A percentile compares a stretch with the other conserved stretches of the same genome.
These are phyloP conservation scores for Oreochromis grahami DNA, from an alignment of 2,797 vertebrate genomes.

Conservation along the genomic window DNA sequence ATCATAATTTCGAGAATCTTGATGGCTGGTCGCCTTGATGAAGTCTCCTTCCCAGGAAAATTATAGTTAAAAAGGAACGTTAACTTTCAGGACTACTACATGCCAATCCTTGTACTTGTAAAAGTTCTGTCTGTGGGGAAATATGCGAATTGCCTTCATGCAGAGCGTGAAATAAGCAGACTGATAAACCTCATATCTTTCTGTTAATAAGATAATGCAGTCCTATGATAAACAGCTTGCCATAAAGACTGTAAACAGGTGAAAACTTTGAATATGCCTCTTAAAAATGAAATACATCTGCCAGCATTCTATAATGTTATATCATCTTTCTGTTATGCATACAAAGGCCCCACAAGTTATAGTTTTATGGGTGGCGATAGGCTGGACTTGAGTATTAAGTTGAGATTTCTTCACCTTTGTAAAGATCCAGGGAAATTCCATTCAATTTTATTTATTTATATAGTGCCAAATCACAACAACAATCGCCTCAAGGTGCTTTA, in stretches of 20 bases:
- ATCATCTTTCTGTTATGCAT: background rate
- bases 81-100: background rate
- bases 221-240: background rate
- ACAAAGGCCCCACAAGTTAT: background rate
- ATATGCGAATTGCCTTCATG: background rate
- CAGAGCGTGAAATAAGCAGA: background rate
- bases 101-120: background rate
- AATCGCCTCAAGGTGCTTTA: fast-evolving
- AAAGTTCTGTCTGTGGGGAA: background rate
- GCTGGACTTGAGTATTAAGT: background rate
- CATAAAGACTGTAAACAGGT: background rate
- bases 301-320: background rate
- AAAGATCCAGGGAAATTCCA: background rate
- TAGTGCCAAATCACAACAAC: background rate
- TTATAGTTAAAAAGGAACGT: background rate
- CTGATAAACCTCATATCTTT: background rate
- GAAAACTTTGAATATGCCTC: background rate
- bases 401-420: background rate
- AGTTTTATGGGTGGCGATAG: background rate
- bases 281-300: background rate
- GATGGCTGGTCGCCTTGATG: background rate
- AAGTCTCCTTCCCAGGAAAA: background rate
- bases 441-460: background rate
- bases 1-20: background rate
- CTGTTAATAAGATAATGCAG: background rate